Conservation (phyloP, 2,797 vertebrate species). For the Serranus cabrilla region DNA sequence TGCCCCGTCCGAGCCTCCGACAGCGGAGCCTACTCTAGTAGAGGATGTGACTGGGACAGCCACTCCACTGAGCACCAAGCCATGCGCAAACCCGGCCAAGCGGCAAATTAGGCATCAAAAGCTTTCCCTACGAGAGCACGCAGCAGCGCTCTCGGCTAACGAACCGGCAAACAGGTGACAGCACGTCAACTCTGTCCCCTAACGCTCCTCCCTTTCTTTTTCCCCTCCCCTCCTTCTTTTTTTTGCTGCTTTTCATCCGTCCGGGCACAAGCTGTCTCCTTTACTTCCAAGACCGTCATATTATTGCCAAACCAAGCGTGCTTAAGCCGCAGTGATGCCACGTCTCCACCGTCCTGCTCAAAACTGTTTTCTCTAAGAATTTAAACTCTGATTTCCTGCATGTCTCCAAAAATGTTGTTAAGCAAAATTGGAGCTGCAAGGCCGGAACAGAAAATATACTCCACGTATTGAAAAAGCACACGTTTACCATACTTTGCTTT, state of each 20-base stretch:
- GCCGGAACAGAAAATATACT: background rate
- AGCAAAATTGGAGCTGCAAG: slow-evolving; percentile 3
- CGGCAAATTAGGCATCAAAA: slow-evolving; percentile 84
- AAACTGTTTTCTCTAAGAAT: slow-evolving; percentile 23
- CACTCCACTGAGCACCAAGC: slow-evolving; percentile 76
- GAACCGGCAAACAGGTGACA: slow-evolving; percentile 82
- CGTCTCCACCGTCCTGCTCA: slow-evolving; percentile 35
- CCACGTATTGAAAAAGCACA: too few relatives aligned
- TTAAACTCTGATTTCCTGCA: slow-evolving; percentile 10
- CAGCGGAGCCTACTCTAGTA: slow-evolving; percentile 49
- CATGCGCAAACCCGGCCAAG: slow-evolving; percentile 77
- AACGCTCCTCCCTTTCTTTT: slow-evolving; percentile 50
- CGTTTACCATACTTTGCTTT: too few relatives aligned
- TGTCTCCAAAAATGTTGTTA: background rate
- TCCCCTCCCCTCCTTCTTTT: slow-evolving; percentile 41
- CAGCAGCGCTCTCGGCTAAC: slow-evolving; percentile 70
- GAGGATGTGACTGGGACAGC: slow-evolving; percentile 74
- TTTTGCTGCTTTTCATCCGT: slow-evolving; percentile 46
- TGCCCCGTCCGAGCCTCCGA: slow-evolving; percentile 56
- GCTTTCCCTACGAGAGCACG: slow-evolving; percentile 71
- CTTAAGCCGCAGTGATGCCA: slow-evolving; percentile 63
- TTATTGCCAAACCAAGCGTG: slow-evolving; percentile 69
- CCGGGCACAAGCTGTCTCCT: slow-evolving; percentile 60
- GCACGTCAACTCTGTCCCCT: slow-evolving; percentile 61
- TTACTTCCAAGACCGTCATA: slow-evolving; percentile 55